These are phyloP conservation scores for Drosophila littoralis DNA, from an alignment of 1,140 invertebrate species.

Conservation along the genomic window DNA sequence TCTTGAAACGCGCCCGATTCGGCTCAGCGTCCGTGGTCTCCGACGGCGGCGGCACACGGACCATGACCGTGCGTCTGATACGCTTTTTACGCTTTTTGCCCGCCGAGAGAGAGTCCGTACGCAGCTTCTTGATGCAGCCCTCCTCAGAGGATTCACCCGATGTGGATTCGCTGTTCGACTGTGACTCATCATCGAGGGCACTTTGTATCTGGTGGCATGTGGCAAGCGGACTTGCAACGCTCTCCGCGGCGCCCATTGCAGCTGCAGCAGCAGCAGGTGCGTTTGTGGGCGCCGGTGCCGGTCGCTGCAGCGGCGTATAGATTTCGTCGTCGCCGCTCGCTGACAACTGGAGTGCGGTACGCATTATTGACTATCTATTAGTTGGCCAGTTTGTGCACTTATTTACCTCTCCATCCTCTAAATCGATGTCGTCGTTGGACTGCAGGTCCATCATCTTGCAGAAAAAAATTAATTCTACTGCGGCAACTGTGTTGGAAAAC, in stretches of 20 bases:
- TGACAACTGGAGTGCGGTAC: slow-evolving; percentile 53
- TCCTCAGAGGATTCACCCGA: slow-evolving; percentile 72
- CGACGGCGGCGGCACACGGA: slow-evolving; percentile 82
- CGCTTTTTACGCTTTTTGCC: slow-evolving; percentile 63
- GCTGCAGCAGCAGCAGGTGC: background rate
- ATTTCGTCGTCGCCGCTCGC: slow-evolving; percentile 71
- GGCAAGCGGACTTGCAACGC: slow-evolving; percentile 47
- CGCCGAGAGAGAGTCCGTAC: slow-evolving; percentile 57
- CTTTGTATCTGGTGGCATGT: slow-evolving; percentile 67
- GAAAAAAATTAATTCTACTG: slow-evolving; percentile 59
- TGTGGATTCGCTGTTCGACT: slow-evolving; percentile 67
- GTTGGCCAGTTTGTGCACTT: background rate
- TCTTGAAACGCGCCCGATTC: slow-evolving; percentile 82
- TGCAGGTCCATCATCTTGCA: slow-evolving; percentile 75
- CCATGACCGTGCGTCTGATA: slow-evolving; percentile 84
- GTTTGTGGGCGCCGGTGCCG: slow-evolving; percentile 52
- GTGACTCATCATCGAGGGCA: slow-evolving; percentile 66
- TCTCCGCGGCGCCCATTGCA: slow-evolving; percentile 34
- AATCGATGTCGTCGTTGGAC: slow-evolving; percentile 67
- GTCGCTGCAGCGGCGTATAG: slow-evolving; percentile 85
- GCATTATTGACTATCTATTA: slow-evolving; percentile 8
- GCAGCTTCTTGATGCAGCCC: slow-evolving; percentile 74
- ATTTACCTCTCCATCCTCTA: slow-evolving; percentile 84
- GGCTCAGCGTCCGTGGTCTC: slow-evolving; percentile 67
- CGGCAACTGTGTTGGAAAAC: slow-evolving; percentile 45